Evolutionary conservation across 1,140 invertebrate species (phyloP), one percentile per base, ranked within the genome.

Genomic region (Drosophila busckii): DNA sequence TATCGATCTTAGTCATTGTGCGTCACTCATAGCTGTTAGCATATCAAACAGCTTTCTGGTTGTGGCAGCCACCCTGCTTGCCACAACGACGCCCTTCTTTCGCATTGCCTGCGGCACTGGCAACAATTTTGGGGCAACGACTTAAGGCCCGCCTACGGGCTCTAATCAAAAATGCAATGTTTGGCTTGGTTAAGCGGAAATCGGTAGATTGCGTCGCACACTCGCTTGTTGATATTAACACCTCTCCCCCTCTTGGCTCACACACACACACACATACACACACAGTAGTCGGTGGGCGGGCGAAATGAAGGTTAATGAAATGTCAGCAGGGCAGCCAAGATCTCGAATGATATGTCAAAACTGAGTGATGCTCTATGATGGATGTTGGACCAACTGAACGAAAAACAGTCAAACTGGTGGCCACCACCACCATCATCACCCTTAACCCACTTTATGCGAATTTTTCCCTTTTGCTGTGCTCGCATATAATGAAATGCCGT

Each of bases 321-420:
- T 76, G 75, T 82, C 75, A 76, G n/a, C 75, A 70, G 75, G 70
- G 75, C 76, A 82, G 52, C 59, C 59, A 75, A 73, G 69, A 82
- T 82, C 82, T 82, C 75, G n/a, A 82, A 82, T 80, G 75, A 80
- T 80, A 80, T 80, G 75, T 80, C 75, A 80, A 73, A 80, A 80
- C 75, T 80, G 75, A 80, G 64, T 80, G 75, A 80, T 82, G 75
- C 75, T 44, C 64, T n/a, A 63, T 82, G 75, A 82, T 82, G 76
- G 75, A 82, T 82, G n/a, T n/a, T n/a, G 65, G 69, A 45, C 37
- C 16, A 34, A 22, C 35, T 48, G 62, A 17, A 40, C 63, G 67
- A 46, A 73, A 67, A 54, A 69, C 64, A 58, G 29, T 66, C 5
- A 2, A 8, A 23, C 12, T 50, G 38, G 26, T 16, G 22, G 22